Percentiles rank a stretch among this genome's conserved stretches.
Evolutionary conservation across 2,888 invertebrate genomes (phyloP).

Genomic region (Plagodis pulveraria): DNA sequence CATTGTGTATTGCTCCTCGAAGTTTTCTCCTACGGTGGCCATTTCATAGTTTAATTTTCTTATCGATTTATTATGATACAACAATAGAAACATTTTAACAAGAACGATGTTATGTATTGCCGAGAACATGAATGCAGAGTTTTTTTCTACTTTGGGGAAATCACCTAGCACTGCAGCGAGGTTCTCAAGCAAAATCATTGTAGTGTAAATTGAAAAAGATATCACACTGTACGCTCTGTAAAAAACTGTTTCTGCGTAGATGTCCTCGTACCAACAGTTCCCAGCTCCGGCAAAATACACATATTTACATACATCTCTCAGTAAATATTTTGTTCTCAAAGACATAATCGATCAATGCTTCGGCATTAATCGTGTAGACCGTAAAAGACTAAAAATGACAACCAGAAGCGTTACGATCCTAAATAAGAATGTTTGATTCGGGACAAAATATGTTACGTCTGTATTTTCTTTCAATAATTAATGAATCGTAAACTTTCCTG

Average conservation of each 20-base stretch:
- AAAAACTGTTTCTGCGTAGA: slow-evolving; percentile 52
- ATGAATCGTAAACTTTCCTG: slow-evolving; percentile 27
- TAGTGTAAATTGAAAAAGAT: slow-evolving; percentile 64
- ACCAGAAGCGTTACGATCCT: slow-evolving; percentile 20
- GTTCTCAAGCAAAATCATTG: slow-evolving; percentile 73
- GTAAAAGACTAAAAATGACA: slow-evolving; percentile 16
- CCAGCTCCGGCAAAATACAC: slow-evolving; percentile 70
- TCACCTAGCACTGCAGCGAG: slow-evolving; percentile 66
- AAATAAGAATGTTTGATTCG: slow-evolving; percentile 1
- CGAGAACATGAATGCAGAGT: slow-evolving; percentile 74
- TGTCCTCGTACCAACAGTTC: slow-evolving; percentile 67
- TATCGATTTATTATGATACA: slow-evolving; percentile 68
- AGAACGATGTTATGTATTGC: slow-evolving; percentile 74
- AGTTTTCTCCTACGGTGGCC: slow-evolving; percentile 59
- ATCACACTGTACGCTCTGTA: slow-evolving; percentile 60
- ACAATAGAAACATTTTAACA: slow-evolving; percentile 66
- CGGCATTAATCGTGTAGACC: slow-evolving; percentile 26
- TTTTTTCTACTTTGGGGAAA: slow-evolving; percentile 72
- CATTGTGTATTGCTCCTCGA: slow-evolving; percentile 64
- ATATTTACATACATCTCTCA: slow-evolving; percentile 63
- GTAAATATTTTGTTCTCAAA: slow-evolving; percentile 56
- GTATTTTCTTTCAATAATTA: slow-evolving; percentile 14
- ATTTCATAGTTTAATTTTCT: slow-evolving; percentile 71
- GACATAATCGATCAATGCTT: slow-evolving; percentile 48
- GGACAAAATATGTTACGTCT: slow-evolving; percentile 2